Base-by-base conservation (phyloP, 35 echinoderm and acorn worm species). In the Lytechinus variegatus region DNA sequence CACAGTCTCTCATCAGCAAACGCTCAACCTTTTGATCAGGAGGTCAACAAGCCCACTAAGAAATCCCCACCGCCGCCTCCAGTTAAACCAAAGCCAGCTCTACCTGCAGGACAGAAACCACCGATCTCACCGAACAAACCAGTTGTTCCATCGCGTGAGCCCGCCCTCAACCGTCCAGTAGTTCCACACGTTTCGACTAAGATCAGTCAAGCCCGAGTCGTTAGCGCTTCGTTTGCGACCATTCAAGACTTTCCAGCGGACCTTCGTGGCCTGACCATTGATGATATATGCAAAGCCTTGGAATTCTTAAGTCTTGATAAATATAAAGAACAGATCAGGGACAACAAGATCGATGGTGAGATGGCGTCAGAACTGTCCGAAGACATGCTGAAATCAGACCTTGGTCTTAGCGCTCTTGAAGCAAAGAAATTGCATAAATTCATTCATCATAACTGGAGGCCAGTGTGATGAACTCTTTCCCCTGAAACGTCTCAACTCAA, bases 361-460 rank as follows among this genome's bases (percentile, higher is more conserved):
- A 54, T 93, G 92, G 92, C 92, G 54, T n/a, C 9, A 10, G 92
- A 93, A 56, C 55, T 93, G 14, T 53, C 92, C 5, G 92, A 54
- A 57, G 92, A 93, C 92, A 93, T 55, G 11, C 10, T 93, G 9
- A 57, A n/a, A 54, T 55, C 92, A 27, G 92, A 93, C n/a, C 55
- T 93, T 14, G 54, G 92, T 27, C 28, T 93, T 4, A 93, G 10
- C 28, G 53, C 14, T 2, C 55, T 93, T 9, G 92, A 93, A 24
- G 55, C 52, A 12, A 93, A 55, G 92, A 93, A 93, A 57, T 27
- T 93, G 14, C n/a, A 93, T 57, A 93, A 93, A 27, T 93, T 93
- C 55, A 93, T 93, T 10, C 92, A 93, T 19, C n/a, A 93, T 54
- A 93, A 93, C 52, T 93, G 92, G 92, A 54, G 92, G 10, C 92